A percentile compares a stretch with the other conserved stretches of the same genome.
phyloP scores from a whole-genome alignment of 2,797 vertebrate species.

The Holocentrus rufus region DNA sequence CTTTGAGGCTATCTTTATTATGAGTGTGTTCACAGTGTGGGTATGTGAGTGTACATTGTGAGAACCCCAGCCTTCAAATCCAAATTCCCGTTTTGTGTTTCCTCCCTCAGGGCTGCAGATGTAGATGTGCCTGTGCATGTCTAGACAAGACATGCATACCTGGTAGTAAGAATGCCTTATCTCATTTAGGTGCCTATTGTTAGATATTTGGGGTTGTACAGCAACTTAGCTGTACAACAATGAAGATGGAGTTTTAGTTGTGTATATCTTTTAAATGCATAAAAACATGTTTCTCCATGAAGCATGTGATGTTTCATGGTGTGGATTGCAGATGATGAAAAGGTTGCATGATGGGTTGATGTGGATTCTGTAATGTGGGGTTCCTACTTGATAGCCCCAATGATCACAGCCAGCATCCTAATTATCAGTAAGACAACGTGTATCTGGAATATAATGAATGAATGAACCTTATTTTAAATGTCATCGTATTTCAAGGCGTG shows the following conservation, averaged over 20 bases:
- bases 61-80: not conserved
- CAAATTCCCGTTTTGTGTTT: constrained; percentile 27
- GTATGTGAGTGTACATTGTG: not conserved
- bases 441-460: no score
- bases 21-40: not conserved
- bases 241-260: not conserved
- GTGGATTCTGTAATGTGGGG: no score
- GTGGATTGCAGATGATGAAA: not conserved
- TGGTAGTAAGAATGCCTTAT: constrained; percentile 17
- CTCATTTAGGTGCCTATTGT: not conserved
- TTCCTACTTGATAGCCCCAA: no score
- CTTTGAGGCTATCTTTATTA: not conserved
- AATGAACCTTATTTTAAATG: no score
- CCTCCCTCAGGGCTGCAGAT: constrained; percentile 20
- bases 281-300: not conserved
- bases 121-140: constrained; percentile 30
- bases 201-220: not conserved
- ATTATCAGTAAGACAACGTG: not conserved
- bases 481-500: not conserved
- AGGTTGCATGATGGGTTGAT: no score
- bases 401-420: not conserved
- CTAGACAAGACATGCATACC: constrained; percentile 30
- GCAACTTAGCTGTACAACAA: not conserved
- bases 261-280: not conserved
- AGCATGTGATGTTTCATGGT: not conserved